Evolutionary conservation across 2,113 vertebrate genomes (phyloP), one percentile per base, ranked within the genome.

Genomic region (Pimephales promelas): DNA sequence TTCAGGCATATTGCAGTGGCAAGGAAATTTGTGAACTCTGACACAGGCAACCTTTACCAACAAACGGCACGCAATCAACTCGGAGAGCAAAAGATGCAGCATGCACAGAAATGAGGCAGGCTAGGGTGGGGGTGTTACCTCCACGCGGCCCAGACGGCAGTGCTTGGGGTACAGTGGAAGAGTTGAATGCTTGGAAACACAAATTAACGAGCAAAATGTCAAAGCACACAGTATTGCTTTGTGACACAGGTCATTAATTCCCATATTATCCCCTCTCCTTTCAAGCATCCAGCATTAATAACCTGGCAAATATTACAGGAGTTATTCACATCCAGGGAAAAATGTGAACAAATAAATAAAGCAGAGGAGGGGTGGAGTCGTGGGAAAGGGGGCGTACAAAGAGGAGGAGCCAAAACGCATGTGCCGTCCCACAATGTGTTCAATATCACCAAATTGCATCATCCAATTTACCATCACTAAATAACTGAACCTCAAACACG

Each of bases 121-220:
- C 34, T 36, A 49, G 2, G 43, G 54, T 64, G 43, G 57, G 45
- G 73, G 70, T 66, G 76, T 20, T 91, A 91, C 92, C 88, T 90
- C 89, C 92, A 84, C 34, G n/a, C n/a, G n/a, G n/a, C n/a, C n/a
- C n/a, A n/a, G n/a, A 26, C 77, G 56, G 71, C 28, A 76, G 90
- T 90, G 93, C 87, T 91, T 89, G 91, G 92, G 92, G 93, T 92
- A 93, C 85, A 87, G 92, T 90, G 92, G 92, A 89, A 84, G 93
- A 89, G 91, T 77, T 77, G 85, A 87, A 86, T 89, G 87, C 49
- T 83, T 85, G 92, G 92, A 92, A 95, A 94, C 97, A 97, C 97
- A 98, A 99, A 99, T 99, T 98, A 99, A 95, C 96, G 95, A 97
- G 95, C 97, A 96, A 99, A 99, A 99, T 99, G 97, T 99, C 97